Percentiles rank a stretch among this genome's conserved stretches.
These are phyloP conservation scores for Tenthredo scrophulariae DNA, from an alignment of 2,888 invertebrate genomes.

Conservation along the genomic window DNA sequence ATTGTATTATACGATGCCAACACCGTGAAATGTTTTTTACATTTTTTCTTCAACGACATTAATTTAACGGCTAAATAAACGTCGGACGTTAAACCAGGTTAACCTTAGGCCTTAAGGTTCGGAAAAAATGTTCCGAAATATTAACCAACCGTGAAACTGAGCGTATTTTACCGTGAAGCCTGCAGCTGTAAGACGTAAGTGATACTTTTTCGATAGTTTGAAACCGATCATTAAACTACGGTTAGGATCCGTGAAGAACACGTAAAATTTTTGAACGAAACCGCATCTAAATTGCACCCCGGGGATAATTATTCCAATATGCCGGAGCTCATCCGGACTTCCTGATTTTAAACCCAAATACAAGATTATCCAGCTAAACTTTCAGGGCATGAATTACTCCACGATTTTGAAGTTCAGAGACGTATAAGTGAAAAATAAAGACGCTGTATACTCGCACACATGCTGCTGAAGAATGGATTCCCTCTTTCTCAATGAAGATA, in stretches of 20 bases:
- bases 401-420: not conserved
- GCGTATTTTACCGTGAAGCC: conserved; percentile 18
- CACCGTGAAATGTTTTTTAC: not conserved
- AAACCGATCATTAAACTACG: conserved; percentile 4
- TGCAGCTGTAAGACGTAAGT: conserved; percentile 19
- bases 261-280: not conserved
- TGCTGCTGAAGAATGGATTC: not conserved
- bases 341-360: not conserved
- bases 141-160: conserved; percentile 15
- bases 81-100: not conserved
- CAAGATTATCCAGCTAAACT: not conserved
- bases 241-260: not conserved
- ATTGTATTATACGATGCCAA: not conserved
- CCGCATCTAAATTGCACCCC: not conserved
- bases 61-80: not conserved
- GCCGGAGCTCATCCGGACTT: not conserved
- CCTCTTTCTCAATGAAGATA: not conserved
- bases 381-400: not conserved
- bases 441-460: not conserved
- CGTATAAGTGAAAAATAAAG: not conserved
- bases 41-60: not conserved
- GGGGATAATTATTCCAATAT: not conserved
- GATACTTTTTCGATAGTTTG: conserved; percentile 18
- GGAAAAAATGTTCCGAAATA: conserved; percentile 18
- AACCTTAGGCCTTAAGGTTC: not conserved